These are phyloP conservation scores for Ptychochromis oligacanthus DNA, from an alignment of 2,113 vertebrate genomes.

Conservation along the genomic window DNA sequence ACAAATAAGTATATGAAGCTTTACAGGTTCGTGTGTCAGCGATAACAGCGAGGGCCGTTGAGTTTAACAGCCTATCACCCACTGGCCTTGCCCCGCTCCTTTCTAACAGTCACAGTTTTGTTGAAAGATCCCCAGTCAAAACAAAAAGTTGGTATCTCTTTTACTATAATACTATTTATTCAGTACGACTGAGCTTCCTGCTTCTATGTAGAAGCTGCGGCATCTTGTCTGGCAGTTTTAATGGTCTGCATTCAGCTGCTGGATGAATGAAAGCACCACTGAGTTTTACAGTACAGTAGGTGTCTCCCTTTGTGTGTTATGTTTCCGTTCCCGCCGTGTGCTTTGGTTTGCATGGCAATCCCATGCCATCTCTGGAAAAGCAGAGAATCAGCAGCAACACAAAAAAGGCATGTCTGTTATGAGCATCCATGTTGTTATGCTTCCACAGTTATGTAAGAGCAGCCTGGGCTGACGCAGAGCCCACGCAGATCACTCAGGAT, in stretches of 20 bases:
- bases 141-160: not conserved
- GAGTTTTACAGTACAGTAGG: conserved; percentile 5
- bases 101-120: not conserved
- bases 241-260: not conserved
- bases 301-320: conserved; percentile 3
- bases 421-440: conserved; percentile 49
- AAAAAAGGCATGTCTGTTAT: conserved; percentile 19
- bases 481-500: not conserved
- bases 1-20: conserved; percentile 10
- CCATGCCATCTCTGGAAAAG: conserved; percentile 7
- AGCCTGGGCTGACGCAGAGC: conserved; percentile 34
- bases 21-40: conserved; percentile 2
- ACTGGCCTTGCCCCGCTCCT: not conserved
- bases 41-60: not conserved
- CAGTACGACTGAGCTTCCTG: not conserved
- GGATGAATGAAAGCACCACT: not conserved
- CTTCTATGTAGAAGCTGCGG: not conserved
- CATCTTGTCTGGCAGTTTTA: not conserved
- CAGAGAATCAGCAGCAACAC: not conserved
- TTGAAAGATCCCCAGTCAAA: not conserved
- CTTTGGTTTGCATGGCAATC: not conserved
- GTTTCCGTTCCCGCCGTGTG: conserved; percentile 2
- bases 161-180: not conserved
- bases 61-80: not conserved
- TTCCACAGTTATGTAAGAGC: conserved; percentile 47